These are phyloP conservation scores for Pristionchus pacificus DNA, from an alignment of 1,140 invertebrate species.

Conservation along the genomic window DNA sequence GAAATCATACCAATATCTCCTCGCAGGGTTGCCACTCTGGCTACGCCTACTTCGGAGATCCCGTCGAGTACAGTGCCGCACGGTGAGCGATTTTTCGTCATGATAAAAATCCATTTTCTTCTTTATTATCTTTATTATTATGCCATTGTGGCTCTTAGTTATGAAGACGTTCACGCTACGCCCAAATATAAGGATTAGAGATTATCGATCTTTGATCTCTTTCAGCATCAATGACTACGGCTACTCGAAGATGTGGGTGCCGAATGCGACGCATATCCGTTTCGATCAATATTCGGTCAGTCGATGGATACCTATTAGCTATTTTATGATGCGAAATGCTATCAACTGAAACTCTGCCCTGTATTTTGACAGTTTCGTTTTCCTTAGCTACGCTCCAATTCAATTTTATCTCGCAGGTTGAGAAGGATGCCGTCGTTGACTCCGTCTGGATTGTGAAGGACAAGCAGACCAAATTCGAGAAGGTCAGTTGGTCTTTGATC, in stretches of 20 bases:
- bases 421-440: slow-evolving; percentile 24
- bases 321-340: no score
- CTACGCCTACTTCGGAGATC: slow-evolving; percentile 37
- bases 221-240: slow-evolving; percentile 84
- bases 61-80: slow-evolving; percentile 34
- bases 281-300: slow-evolving; percentile 87
- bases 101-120: neutral
- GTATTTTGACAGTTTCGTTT: neutral
- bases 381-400: no score
- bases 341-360: neutral
- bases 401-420: no score
- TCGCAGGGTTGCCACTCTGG: slow-evolving; percentile 33
- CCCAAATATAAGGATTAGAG: slow-evolving; percentile 67
- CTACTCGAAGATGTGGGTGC: slow-evolving; percentile 76
- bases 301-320: no score
- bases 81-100: slow-evolving; percentile 11
- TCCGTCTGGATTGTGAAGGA: slow-evolving; percentile 36
- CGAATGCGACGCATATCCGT: slow-evolving; percentile 79
- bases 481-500: no score
- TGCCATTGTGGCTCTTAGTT: slow-evolving; percentile 64
- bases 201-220: no score
- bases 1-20: no score
- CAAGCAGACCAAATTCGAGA: neutral
- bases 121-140: neutral
- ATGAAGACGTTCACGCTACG: slow-evolving; percentile 61